Conservation (phyloP, 1,140 invertebrate species). For the Drosophila simulans region DNA sequence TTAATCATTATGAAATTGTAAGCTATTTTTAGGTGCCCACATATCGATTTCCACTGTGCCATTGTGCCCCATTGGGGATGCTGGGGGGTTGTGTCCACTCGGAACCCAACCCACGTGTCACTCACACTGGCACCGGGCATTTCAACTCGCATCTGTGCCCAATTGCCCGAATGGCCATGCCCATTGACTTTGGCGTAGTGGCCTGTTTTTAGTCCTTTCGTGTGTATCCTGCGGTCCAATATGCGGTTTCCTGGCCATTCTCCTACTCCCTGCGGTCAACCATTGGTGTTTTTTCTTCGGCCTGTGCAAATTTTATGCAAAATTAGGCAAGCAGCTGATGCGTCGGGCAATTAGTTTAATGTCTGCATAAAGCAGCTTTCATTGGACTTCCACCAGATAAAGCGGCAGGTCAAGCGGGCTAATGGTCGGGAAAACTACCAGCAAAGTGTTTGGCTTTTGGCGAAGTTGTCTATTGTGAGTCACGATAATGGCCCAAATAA, state of each 20-base stretch:
- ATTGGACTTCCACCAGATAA: slow-evolving; percentile 7
- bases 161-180: slow-evolving; percentile 71
- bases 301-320: slow-evolving; percentile 73
- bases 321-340: slow-evolving; percentile 67
- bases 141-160: slow-evolving; percentile 63
- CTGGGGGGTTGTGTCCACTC: slow-evolving; percentile 6
- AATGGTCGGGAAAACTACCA: slow-evolving; percentile 18
- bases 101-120: slow-evolving; percentile 17
- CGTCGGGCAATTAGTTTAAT: slow-evolving; percentile 64
- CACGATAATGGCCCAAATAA: slow-evolving; percentile 5
- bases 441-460: slow-evolving; percentile 1
- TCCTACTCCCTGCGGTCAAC: slow-evolving; percentile 35
- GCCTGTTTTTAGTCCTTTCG: slow-evolving; percentile 31
- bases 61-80: slow-evolving; percentile 21
- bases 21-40: slow-evolving; percentile 26
- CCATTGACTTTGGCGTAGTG: slow-evolving; percentile 68
- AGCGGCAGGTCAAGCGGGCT: slow-evolving; percentile 1
- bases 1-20: slow-evolving; percentile 59
- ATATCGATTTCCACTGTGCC: slow-evolving; percentile 71
- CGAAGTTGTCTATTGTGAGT: slow-evolving; percentile 6
- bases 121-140: slow-evolving; percentile 14
- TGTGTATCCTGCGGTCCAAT: slow-evolving; percentile 49
- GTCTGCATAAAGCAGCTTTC: slow-evolving; percentile 29
- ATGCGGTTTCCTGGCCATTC: slow-evolving; percentile 37
- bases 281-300: slow-evolving; percentile 46